Conservation (phyloP, 2,113 vertebrate species). For the Scophthalmus maximus region DNA sequence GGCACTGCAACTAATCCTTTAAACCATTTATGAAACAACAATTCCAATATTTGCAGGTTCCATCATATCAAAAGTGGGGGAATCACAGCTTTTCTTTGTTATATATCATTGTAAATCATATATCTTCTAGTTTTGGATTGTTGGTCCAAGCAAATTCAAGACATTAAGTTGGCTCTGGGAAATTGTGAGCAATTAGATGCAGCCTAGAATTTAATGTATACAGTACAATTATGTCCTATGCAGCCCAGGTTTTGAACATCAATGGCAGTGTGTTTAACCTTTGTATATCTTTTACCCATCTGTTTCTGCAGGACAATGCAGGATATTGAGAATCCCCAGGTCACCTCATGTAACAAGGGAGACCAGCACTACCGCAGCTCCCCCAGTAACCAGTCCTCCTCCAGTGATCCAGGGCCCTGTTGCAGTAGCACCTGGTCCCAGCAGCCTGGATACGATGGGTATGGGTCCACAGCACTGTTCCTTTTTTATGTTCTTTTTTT, state of each 20-base stretch:
- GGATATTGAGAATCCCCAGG: conserved; percentile 72
- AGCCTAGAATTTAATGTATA: not conserved
- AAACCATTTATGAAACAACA: not conserved
- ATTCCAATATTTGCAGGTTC: not conserved
- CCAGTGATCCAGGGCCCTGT: conserved; percentile 94
- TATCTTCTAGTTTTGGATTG: not conserved
- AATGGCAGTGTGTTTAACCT: not conserved
- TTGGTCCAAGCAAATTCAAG: not conserved
- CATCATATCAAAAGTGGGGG: not conserved
- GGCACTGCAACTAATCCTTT: not conserved
- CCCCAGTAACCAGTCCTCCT: conserved; percentile 97
- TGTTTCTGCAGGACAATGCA: conserved; percentile 66
- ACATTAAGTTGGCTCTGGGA: not conserved
- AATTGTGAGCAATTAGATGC: not conserved
- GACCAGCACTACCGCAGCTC: conserved; percentile 91
- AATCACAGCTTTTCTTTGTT: not conserved
- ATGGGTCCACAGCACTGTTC: conserved; percentile 38
- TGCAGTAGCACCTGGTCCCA: conserved; percentile 93
- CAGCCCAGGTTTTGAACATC: not conserved
- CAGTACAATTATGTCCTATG: not conserved
- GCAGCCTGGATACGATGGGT: conserved; percentile 93
- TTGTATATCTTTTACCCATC: not conserved
- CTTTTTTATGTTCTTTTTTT: conserved; percentile 6
- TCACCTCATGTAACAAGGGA: conserved; percentile 74
- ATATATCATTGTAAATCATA: not conserved